Base-by-base conservation (phyloP, 2,888 invertebrate genomes). In the Drosophila bunnanda region DNA sequence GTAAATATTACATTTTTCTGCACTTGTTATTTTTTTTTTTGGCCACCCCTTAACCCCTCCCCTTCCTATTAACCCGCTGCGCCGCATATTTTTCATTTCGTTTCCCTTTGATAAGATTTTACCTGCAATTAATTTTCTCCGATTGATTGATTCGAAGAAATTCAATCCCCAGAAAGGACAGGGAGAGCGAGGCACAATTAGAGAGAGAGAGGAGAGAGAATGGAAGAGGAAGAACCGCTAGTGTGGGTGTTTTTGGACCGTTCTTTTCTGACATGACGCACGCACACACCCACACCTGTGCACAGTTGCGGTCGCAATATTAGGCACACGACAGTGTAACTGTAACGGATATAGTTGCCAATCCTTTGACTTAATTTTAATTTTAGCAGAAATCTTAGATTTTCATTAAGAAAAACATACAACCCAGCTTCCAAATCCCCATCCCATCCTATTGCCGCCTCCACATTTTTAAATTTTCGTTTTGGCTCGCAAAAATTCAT, bases 401-500 rank as follows among this genome's bases (percentile, higher is more conserved):
- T 4, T 22, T 22, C 13, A 15, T 7, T 1, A 12, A 10, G 20
- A 17, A 2, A n/a, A 6, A 2, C 4, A 20, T 12, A 15, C 4
- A 13, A 4, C 13, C 22, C 43, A 15, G 3, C 13, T 15, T 10
- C 22, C 22, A 25, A 20, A 46, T 32, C 32, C 30, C 50, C 6
- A 13, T 32, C 17, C 36, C 17, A 10, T 20, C 36, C 57, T 13
- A 10, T 0, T 34, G 28, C 62, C 20, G 22, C 38, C 41, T 17
- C 46, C 46, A 55, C 55, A 62, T 53, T 64, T 43, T 43, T 36
- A 64, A 41, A 43, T 65, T 65, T 64, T 65, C 64, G 65, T 65
- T 90, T 89, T 87, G 75, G 90, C 82, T 81, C 82, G 81, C 88
- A 90, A 87, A 88, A 90, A 90, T 91, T 90, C 91, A 90, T 90